phyloP scores from a whole-genome alignment of 2,797 vertebrate species.

The Ciconia nigra region DNA sequence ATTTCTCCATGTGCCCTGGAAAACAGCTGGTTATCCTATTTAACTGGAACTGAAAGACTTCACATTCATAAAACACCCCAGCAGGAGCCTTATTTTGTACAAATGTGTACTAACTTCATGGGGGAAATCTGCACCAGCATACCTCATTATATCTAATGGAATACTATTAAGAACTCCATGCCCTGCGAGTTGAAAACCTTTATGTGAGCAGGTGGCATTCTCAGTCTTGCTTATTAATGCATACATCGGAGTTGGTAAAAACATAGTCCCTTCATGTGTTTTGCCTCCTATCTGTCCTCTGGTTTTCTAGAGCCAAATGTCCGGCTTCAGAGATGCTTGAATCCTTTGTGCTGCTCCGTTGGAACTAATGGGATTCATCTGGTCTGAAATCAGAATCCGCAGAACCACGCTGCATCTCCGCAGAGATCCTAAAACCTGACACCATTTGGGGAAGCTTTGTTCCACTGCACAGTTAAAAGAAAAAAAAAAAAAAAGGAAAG shows the following conservation, averaged over 20 bases:
- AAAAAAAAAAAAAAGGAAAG: not conserved
- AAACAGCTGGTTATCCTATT: conserved; percentile 46
- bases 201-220: conserved; percentile 42
- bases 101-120: conserved; percentile 1
- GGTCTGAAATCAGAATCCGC: not conserved
- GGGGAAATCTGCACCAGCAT: not conserved
- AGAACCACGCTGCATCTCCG: not conserved
- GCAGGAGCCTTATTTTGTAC: conserved; percentile 47
- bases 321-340: accelerated
- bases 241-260: not conserved
- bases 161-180: conserved; percentile 12
- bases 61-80: conserved; percentile 10
- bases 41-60: conserved; percentile 30
- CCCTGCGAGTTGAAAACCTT: not conserved
- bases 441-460: not conserved
- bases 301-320: not conserved
- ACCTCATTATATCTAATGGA: conserved; percentile 39
- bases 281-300: not conserved
- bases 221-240: not conserved
- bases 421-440: not conserved
- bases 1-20: not conserved
- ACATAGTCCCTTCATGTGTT: not conserved
- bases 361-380: not conserved
- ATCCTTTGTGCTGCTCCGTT: not conserved
- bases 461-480: not conserved